phyloP scores from a whole-genome alignment of 2,113 vertebrate genomes.

The Rostratula benghalensis region DNA sequence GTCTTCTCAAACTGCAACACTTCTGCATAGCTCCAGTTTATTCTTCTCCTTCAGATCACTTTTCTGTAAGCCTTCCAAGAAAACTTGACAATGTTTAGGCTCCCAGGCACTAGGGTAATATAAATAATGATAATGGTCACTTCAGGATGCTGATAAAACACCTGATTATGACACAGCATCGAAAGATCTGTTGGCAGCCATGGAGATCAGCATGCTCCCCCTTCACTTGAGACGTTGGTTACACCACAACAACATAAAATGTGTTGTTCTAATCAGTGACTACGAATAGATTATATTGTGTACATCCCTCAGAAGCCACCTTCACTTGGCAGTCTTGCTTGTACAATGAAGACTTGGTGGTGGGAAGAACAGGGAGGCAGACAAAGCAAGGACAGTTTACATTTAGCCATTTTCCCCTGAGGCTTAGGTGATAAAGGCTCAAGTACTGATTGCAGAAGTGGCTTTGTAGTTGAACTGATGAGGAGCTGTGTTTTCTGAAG shows the following conservation, averaged over 20 bases:
- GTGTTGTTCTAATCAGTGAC: background rate
- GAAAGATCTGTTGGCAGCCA: background rate
- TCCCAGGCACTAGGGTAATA: background rate
- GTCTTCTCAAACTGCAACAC: background rate
- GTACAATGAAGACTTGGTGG: background rate
- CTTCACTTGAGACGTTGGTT: background rate
- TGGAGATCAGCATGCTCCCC: background rate
- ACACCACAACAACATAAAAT: background rate
- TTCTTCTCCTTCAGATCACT: conserved; percentile 1
- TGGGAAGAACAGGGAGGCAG: background rate
- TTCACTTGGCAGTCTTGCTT: background rate
- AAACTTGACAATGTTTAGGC: background rate
- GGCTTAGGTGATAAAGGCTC: background rate
- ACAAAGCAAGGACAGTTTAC: background rate
- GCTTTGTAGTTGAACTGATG: conserved; percentile 31
- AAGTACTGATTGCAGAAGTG: background rate
- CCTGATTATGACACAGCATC: background rate
- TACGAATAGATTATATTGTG: background rate
- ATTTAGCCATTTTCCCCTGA: conserved; percentile 9
- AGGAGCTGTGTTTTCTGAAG: conserved; percentile 17
- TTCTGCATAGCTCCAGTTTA: background rate
- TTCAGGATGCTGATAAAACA: background rate
- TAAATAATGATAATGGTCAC: background rate
- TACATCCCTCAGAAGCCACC: background rate
- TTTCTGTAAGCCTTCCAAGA: background rate